phyloP scores from a whole-genome alignment of 2,113 vertebrate species.

The Mesembrinibis cayennensis region DNA sequence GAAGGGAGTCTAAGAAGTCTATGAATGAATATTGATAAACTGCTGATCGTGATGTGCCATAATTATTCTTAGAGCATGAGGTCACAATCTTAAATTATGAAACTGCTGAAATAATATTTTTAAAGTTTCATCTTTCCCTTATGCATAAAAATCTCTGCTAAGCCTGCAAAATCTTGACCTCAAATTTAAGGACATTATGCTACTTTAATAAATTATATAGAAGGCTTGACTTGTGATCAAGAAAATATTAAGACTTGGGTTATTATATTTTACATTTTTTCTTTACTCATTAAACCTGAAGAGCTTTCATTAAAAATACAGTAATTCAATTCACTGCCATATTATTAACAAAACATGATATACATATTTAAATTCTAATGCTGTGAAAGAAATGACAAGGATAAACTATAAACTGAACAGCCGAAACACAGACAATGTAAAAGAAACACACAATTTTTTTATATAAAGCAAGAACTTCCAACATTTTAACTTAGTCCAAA shows the following conservation, averaged over 20 bases:
- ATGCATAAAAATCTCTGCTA: conserved; percentile 67
- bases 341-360: conserved; percentile 39
- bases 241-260: conserved; percentile 60
- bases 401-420: neutral
- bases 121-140: conserved; percentile 70
- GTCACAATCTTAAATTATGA: conserved; percentile 64
- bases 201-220: conserved; percentile 70
- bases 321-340: conserved; percentile 32
- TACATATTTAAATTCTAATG: neutral
- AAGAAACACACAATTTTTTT: neutral
- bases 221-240: conserved; percentile 67
- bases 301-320: conserved; percentile 29
- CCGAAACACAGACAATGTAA: neutral
- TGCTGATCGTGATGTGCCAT: conserved; percentile 24
- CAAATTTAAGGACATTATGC: conserved; percentile 66
- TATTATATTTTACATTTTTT: conserved; percentile 47
- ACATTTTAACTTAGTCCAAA: neutral
- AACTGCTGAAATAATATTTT: conserved; percentile 74
- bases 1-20: neutral
- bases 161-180: conserved; percentile 69
- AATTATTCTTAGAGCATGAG: conserved; percentile 64
- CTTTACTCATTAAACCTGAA: conserved; percentile 51
- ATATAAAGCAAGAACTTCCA: neutral
- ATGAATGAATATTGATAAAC: conserved; percentile 55
- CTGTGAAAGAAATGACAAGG: neutral